phyloP scores from a whole-genome alignment of 2,113 vertebrate species.

The Spea multiplicata region DNA sequence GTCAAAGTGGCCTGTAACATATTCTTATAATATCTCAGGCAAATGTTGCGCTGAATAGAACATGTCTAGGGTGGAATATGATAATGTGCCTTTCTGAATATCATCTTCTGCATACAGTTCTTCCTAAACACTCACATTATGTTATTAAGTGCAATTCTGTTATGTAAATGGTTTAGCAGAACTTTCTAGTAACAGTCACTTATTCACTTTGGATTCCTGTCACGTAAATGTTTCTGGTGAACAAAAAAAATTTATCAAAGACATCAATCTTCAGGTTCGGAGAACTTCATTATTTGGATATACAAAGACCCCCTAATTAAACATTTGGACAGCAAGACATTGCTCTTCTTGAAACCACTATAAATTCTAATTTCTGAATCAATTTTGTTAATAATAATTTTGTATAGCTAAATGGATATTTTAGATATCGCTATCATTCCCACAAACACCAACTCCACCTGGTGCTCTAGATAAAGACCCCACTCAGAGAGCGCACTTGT shows the following conservation, averaged over 20 bases:
- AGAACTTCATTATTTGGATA: no score
- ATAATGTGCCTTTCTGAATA: conserved; percentile 21
- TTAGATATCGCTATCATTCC: no score
- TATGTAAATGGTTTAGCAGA: background rate
- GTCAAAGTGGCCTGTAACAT: conserved; percentile 39
- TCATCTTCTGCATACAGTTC: conserved; percentile 24
- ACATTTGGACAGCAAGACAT: no score
- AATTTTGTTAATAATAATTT: no score
- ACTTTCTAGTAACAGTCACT: background rate
- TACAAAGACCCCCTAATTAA: no score
- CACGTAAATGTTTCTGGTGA: background rate
- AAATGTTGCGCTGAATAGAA: conserved; percentile 23
- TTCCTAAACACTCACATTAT: conserved; percentile 19
- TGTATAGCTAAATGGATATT: no score
- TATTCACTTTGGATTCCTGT: background rate
- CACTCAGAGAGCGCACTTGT: no score
- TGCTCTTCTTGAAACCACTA: no score
- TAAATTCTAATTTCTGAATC: no score
- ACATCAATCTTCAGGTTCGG: no score
- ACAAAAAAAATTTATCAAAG: background rate
- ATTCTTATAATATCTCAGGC: conserved; percentile 22
- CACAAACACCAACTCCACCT: no score
- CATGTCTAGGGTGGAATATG: conserved; percentile 1
- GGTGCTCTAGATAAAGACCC: no score
- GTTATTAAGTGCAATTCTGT: conserved; percentile 38